A percentile compares a stretch with the other conserved stretches of the same genome.
Evolutionary conservation across 2,113 vertebrate genomes (phyloP).

Genomic region (Calonectris borealis): DNA sequence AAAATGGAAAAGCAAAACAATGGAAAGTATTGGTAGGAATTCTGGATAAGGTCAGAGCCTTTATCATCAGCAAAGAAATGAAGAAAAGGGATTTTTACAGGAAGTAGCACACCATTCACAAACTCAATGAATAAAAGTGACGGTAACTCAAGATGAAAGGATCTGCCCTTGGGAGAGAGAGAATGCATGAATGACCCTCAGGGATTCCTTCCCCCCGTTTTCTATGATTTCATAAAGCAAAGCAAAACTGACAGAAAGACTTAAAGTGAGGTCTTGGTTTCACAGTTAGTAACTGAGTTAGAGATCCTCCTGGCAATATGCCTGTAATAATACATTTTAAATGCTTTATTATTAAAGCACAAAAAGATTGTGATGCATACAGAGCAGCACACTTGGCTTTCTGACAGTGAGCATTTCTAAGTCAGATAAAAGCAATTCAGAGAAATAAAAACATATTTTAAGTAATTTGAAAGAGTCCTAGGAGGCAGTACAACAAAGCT

Average conservation of each 20-base stretch:
- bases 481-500: not conserved
- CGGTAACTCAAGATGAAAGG: conserved; percentile 34
- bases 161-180: conserved; percentile 14
- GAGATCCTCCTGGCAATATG: not conserved
- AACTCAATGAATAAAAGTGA: conserved; percentile 30
- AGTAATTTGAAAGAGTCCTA: not conserved
- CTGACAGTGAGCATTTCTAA: not conserved
- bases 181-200: conserved; percentile 42
- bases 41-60: conserved; percentile 35
- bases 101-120: conserved; percentile 53
- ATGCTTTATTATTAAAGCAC: not conserved
- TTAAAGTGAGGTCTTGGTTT: conserved; percentile 16
- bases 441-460: conserved; percentile 6
- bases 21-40: not conserved
- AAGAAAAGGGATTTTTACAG: conserved; percentile 43
- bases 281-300: not conserved
- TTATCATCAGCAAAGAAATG: not conserved
- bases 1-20: conserved; percentile 40
- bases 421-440: not conserved
- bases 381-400: not conserved
- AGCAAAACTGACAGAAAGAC: conserved; percentile 28
- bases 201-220: conserved; percentile 14
- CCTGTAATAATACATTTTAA: not conserved
- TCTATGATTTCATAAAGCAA: conserved; percentile 46
- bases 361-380: not conserved